Evolutionary conservation across 2,797 vertebrate species (phyloP).

Genomic region (Hydrolagus colliei): DNA sequence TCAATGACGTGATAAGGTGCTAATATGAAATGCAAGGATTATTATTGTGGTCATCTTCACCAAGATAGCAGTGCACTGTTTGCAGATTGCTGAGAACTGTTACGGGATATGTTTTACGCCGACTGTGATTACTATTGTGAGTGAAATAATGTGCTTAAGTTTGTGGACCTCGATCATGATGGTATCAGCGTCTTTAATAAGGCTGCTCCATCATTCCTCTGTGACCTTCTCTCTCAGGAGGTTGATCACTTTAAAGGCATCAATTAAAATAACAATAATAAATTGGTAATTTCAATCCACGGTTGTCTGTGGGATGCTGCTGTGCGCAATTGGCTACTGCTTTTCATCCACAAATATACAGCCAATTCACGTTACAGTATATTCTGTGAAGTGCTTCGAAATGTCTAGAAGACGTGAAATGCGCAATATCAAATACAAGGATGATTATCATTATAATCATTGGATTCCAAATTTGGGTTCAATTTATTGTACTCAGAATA

Average conservation of each 20-base stretch:
- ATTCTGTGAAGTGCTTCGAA: too few relatives aligned
- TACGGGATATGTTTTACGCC: conserved; percentile 34
- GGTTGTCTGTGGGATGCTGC: too few relatives aligned
- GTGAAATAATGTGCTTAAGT: background rate
- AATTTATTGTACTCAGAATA: conserved; percentile 21
- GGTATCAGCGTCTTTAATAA: conserved; percentile 42
- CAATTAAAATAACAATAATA: too few relatives aligned
- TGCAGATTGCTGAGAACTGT: conserved; percentile 23
- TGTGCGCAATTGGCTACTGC: too few relatives aligned
- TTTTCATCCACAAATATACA: too few relatives aligned
- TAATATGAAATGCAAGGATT: too few relatives aligned
- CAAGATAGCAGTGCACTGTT: conserved; percentile 35
- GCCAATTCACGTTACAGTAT: too few relatives aligned
- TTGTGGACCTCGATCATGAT: conserved; percentile 37
- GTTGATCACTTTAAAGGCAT: conserved; percentile 34
- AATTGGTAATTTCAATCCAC: too few relatives aligned
- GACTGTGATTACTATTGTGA: conserved; percentile 22
- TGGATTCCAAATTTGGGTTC: conserved; percentile 35
- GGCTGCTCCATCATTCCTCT: conserved; percentile 42
- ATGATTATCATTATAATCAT: background rate
- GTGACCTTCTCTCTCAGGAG: conserved; percentile 36
- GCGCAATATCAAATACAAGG: too few relatives aligned
- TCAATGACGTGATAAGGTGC: too few relatives aligned
- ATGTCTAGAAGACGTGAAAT: too few relatives aligned
- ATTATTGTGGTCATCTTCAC: conserved; percentile 38